Evolutionary conservation across 2,888 invertebrate species (phyloP).

Genomic region (Drosophila niveifrons): DNA sequence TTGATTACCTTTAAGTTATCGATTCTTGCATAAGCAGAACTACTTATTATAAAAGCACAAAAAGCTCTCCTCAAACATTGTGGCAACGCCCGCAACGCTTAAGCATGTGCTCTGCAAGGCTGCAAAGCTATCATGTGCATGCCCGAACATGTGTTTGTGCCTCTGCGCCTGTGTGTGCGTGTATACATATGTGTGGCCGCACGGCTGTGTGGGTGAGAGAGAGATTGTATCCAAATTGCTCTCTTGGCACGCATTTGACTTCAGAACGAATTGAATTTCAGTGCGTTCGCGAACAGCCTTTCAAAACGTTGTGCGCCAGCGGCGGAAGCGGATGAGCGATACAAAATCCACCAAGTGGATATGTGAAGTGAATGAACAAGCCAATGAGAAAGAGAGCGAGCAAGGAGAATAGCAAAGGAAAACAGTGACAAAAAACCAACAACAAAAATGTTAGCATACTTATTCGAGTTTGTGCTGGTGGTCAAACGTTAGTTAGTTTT

Average conservation of each 20-base stretch:
- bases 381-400: constrained; percentile 22
- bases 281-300: constrained; percentile 62
- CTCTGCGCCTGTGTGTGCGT: neutral
- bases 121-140: constrained; percentile 50
- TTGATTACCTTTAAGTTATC: neutral
- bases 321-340: constrained; percentile 38
- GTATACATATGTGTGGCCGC: constrained; percentile 1
- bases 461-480: constrained; percentile 41
- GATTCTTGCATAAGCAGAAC: neutral
- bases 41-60: neutral
- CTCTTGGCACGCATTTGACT: constrained; percentile 67
- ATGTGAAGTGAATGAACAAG: constrained; percentile 25
- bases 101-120: constrained; percentile 46
- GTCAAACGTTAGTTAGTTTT: constrained; percentile 8
- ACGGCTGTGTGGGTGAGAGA: constrained; percentile 4
- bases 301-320: constrained; percentile 51
- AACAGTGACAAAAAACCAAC: constrained; percentile 52
- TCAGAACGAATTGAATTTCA: constrained; percentile 52
- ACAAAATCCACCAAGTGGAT: constrained; percentile 17
- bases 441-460: constrained; percentile 63
- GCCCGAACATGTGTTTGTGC: constrained; percentile 40
- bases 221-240: constrained; percentile 37
- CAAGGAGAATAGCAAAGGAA: constrained; percentile 25
- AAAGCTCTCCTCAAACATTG: neutral
- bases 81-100: constrained; percentile 39